Base-by-base conservation (phyloP, 2,797 vertebrate genomes). In the Leptatherina wallacei region DNA sequence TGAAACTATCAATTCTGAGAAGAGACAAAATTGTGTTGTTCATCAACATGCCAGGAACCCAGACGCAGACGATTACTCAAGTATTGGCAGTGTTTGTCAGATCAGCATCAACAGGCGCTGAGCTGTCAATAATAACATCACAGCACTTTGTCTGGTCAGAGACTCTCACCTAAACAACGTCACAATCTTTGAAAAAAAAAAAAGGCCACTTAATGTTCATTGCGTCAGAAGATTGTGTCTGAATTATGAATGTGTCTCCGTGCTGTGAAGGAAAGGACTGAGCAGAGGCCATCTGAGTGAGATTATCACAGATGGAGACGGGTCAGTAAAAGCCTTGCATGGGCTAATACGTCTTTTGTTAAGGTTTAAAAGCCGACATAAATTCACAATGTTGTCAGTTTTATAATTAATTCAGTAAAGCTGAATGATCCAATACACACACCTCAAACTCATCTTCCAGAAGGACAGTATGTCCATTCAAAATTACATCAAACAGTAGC, bases 1-100 rank as follows among this genome's bases (percentile, higher is more conserved):
- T 89, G 84, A 87, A 92, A 85, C 85, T 80, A 93, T 92, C 89
- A 84, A 83, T 92, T 93, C 79, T 72, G 74, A 84, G 71, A 79
- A 56, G 61, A 73, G 66, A 57, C 13, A 65, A 86, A 88, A 86
- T 47, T 61, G 75, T 24, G 75, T 75, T 78, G 85, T 92, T 91
- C 71, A 85, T 93, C 92, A 93, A 90, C 72, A 78, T 87, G 91
- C 82, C 85, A 79, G 78, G 77, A 89, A 79, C 61, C 47, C 60
- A 75, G 84, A 86, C 52, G n/a, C 83, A 73, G 81, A 81, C 84
- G 65, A 92, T 92, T 85, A 72, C 81, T 93, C 83, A 91, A 69
- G 73, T 67, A 81, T 89, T 30, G 66, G 75, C 82, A 55, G 83
- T 49, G 66, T 91, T 88, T 85, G 80, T 91, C 89, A 87, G 80